Evolutionary conservation across 2,888 invertebrate genomes (phyloP), one percentile per base, ranked within the genome.

Genomic region (Cheilosia vernalis): DNA sequence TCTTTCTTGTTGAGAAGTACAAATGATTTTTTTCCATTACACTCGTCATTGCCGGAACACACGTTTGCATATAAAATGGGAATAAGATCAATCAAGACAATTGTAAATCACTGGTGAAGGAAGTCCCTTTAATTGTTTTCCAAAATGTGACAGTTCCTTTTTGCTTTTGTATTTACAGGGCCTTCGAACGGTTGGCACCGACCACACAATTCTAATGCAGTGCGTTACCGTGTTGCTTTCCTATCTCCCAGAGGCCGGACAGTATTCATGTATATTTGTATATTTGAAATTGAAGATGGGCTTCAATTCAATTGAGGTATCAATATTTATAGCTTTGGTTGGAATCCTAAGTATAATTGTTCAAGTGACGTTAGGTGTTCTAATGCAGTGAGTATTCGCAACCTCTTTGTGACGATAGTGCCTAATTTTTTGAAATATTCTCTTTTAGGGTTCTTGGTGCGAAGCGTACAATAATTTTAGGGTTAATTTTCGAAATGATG

Each of bases 201-300:
- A 99, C 92, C 96, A 97, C 89, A 98, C 98, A 87, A 98, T 99
- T 90, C 94, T 99, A 89, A 96, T 99, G 95, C 94, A 99, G 89
- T 99, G 99, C 93, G 96, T 98, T 88, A 97, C 99, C 61, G 99
- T 99, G 90, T 98, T 99, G 92, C 94, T 99, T 77, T 99, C 99
- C 24, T 99, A 99, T 93, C 94, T 99, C 89, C 99, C 99, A 2
- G 99, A 99, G 93, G 97, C 97, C 49, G 99, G 99, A 88, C 98
- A 99, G 93, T 99, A 99, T 93, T 99, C 99, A 79, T 99, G 99
- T 93, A 99, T 99, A 93, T 99, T 99, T 93, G 99, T 99, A 89
- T 99, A 99, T 93, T 94, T 99, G 88, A 98, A 98, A 93, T 94
- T 99, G 91, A 98, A 98, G 90, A 98, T 99, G 96, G 98, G 97